Evolutionary conservation across 2,797 vertebrate species (phyloP).

Genomic region (Babyrousa celebensis): DNA sequence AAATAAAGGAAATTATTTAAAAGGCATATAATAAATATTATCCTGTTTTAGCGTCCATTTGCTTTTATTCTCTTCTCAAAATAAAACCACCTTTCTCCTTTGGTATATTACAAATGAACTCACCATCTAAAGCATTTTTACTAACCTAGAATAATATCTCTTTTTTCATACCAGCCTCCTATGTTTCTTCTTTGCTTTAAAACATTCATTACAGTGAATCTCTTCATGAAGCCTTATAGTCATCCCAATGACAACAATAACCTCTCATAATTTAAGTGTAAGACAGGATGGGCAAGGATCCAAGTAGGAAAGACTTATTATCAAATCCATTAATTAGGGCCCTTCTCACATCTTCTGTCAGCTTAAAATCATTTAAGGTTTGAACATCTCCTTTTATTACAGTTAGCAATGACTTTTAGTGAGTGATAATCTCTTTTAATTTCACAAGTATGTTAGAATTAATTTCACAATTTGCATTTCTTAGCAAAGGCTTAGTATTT

Average conservation of each 20-base stretch:
- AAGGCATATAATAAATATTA: background rate
- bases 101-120: background rate
- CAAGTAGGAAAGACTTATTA: slow-evolving; percentile 37
- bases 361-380: slow-evolving; percentile 44
- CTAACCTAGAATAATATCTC: background rate
- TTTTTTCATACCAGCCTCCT: background rate
- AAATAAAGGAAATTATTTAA: slow-evolving; percentile 33
- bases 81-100: background rate
- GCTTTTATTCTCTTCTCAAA: slow-evolving; percentile 30
- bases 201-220: background rate
- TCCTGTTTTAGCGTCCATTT: background rate
- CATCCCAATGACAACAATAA: slow-evolving; percentile 1
- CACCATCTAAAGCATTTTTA: background rate
- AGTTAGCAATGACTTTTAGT: slow-evolving; percentile 5
- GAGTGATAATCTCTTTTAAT: slow-evolving; percentile 42
- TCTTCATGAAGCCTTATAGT: background rate
- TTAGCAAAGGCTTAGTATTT: slow-evolving; percentile 27
- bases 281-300: background rate
- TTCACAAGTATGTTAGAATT: slow-evolving; percentile 61
- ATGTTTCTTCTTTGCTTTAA: slow-evolving; percentile 39
- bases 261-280: background rate
- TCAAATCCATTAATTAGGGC: slow-evolving; percentile 16
- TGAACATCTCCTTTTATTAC: slow-evolving; percentile 24
- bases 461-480: slow-evolving; percentile 66
- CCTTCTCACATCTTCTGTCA: background rate